Percentiles rank a stretch among this genome's conserved stretches.
Evolutionary conservation across 2,888 invertebrate species (phyloP).

Genomic region (Glaucopsyche alexis): DNA sequence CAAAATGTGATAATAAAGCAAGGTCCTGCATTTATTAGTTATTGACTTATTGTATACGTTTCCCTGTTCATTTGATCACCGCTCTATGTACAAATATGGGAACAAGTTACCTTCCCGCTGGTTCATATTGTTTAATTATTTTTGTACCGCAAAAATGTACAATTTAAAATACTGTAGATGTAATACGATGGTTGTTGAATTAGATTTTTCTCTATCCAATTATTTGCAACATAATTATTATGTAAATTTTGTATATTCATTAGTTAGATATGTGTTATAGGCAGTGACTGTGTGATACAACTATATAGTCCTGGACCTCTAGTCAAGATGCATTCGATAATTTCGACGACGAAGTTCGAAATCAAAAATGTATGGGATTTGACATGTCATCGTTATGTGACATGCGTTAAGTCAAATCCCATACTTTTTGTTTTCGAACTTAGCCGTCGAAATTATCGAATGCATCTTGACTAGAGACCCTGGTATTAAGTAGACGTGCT

Average conservation of each 20-base stretch:
- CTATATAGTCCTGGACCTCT: too few species aligned
- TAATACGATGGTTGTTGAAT: slow-evolving; percentile 25
- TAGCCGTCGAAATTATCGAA: too few species aligned
- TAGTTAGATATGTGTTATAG: slow-evolving; percentile 48
- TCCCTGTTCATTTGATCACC: slow-evolving; percentile 33
- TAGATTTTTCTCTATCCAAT: slow-evolving; percentile 21
- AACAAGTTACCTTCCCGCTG: slow-evolving; percentile 44
- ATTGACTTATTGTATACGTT: slow-evolving; percentile 10
- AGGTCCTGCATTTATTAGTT: slow-evolving; percentile 31
- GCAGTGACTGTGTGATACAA: slow-evolving; percentile 52
- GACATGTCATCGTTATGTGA: too few species aligned
- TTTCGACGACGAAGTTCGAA: too few species aligned
- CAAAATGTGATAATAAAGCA: slow-evolving; percentile 30
- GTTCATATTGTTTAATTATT: slow-evolving; percentile 40
- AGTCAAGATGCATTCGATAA: too few species aligned
- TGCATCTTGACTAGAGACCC: too few species aligned
- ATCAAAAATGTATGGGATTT: too few species aligned
- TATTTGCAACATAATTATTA: slow-evolving; percentile 36
- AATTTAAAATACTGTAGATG: slow-evolving; percentile 15
- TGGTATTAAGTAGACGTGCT: slow-evolving; percentile 21
- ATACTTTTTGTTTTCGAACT: too few species aligned
- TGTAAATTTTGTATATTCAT: slow-evolving; percentile 47
- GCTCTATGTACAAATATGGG: slow-evolving; percentile 50
- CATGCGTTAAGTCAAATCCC: too few species aligned
- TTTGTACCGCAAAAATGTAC: slow-evolving; percentile 18